Base-by-base conservation (phyloP, 2,113 vertebrate species). In the Poicephalus meyeri region DNA sequence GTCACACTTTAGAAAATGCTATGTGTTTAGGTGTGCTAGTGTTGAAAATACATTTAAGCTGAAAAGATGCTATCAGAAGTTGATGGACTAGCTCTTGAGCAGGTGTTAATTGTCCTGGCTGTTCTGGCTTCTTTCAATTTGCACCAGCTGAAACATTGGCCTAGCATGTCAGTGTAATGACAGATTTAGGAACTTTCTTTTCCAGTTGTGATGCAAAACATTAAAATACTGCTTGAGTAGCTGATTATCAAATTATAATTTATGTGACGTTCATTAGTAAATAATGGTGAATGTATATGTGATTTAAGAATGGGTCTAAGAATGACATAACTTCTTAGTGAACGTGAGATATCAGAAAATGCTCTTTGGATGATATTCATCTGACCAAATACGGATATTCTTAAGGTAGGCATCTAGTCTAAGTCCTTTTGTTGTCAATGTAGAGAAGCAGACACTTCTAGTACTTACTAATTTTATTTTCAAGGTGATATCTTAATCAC, bases 101-200 rank as follows among this genome's bases (percentile, higher is more conserved):
- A 80, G 82, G 33, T 87, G 31, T 86, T 95, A 94, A 92, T 89
- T 92, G 58, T 73, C 76, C 63, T 79, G 42, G 65, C 79, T 96
- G 83, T 93, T 58, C 77, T 90, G 66, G 29, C 84, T 85, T 93
- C 66, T 94, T 93, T 89, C 89, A 60, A 1, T 95, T 96, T 92
- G 65, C 86, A 96, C 63, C 72, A 93, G 42, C 60, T 96, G 89
- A 86, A 81, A 91, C 81, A 91, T 56, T 93, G 80, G 56, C 73
- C 76, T 70, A 49, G 4, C 55, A 46, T 70, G 29, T 74, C 81
- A 64, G 24, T 81, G 7, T 41, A 87, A 72, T 71, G 64, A 47
- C 68, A 89, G 64, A 65, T 50, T 60, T 52, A 86, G 80, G 39
- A 76, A 74, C 65, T 90, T 88, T 74, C 33, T 68, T 84, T 83